A percentile compares a stretch with the other conserved stretches of the same genome.
phyloP scores from a whole-genome alignment of 2,113 vertebrate genomes.

The Salminus brasiliensis region DNA sequence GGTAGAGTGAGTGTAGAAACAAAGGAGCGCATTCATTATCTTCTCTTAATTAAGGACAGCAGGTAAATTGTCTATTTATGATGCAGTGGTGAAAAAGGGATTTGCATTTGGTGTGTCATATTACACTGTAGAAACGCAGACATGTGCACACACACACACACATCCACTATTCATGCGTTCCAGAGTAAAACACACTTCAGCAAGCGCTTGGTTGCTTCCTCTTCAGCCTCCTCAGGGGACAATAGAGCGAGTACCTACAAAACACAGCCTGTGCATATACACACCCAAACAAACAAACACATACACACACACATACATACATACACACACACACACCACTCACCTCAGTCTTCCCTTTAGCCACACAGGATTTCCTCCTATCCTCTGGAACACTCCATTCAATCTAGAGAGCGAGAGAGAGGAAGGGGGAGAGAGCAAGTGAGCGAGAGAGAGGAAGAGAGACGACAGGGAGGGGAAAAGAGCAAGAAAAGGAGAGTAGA shows the following conservation, averaged over 20 bases:
- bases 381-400: slow-evolving; percentile 81
- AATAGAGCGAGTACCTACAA: not conserved
- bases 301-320: slow-evolving; percentile 8
- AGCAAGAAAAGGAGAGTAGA: slow-evolving; percentile 10
- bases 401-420: slow-evolving; percentile 72
- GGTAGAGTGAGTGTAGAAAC: not conserved
- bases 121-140: slow-evolving; percentile 1
- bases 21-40: slow-evolving; percentile 47
- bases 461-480: slow-evolving; percentile 41
- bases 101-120: slow-evolving; percentile 39
- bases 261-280: not conserved
- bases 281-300: slow-evolving; percentile 15
- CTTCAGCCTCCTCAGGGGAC: not conserved
- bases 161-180: not conserved
- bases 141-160: not conserved
- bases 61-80: not conserved
- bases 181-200: not conserved
- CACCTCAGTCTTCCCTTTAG: slow-evolving; percentile 86
- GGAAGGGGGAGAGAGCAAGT: slow-evolving; percentile 8
- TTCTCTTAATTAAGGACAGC: slow-evolving; percentile 43
- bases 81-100: not conserved
- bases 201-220: slow-evolving; percentile 1
- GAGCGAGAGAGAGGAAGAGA: slow-evolving; percentile 12
- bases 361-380: slow-evolving; percentile 77
- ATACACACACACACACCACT: slow-evolving; percentile 44